Base-by-base conservation (phyloP, 2,888 invertebrate genomes). In the Volucella zonaria region DNA sequence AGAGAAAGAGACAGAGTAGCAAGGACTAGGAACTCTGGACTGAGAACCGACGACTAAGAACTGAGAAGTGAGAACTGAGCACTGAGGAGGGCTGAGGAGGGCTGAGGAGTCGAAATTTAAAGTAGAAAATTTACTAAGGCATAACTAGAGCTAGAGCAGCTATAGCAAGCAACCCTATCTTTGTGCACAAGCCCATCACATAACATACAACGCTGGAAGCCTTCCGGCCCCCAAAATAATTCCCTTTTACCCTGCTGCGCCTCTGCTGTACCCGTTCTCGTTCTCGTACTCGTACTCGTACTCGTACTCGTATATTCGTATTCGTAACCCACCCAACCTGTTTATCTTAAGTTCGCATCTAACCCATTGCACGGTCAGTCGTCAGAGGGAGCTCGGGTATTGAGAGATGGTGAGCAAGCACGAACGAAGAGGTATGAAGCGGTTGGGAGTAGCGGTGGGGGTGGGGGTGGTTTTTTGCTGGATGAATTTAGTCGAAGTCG, bases 321-420 rank as follows among this genome's bases (percentile, higher is more conserved):
- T 31, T 31, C 31, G 31, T 31, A 31, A 31, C 31, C 81, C 80
- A 68, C 85, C 85, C 85, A 81, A 81, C 85, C 81, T 85, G 85
- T 85, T 85, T 85, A 85, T 85, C 85, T 85, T 85, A 81, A 85
- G 76, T 85, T 85, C 85, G 85, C 85, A 85, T 85, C 85, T 85
- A 85, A 85, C 85, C 85, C 85, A 85, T 85, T 85, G 85, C 85
- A 85, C 85, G 85, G 85, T 85, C 85, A 85, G 85, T 85, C 85
- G 68, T 85, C 80, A 80, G 75, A 31, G 31, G 31, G 31, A 38
- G 71, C 79, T 74, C 64, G 59, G 51, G 45, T 77, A 82, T 56
- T 67, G 62, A 43, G 73, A 52, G 71, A n/a, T 58, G 54, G 64
- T 12, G 18, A 42, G 4, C 18, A 31, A 66, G 64, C 49, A 42